phyloP scores from a whole-genome alignment of 2,888 invertebrate species.

The Imbricaverruca yamaguchii region DNA sequence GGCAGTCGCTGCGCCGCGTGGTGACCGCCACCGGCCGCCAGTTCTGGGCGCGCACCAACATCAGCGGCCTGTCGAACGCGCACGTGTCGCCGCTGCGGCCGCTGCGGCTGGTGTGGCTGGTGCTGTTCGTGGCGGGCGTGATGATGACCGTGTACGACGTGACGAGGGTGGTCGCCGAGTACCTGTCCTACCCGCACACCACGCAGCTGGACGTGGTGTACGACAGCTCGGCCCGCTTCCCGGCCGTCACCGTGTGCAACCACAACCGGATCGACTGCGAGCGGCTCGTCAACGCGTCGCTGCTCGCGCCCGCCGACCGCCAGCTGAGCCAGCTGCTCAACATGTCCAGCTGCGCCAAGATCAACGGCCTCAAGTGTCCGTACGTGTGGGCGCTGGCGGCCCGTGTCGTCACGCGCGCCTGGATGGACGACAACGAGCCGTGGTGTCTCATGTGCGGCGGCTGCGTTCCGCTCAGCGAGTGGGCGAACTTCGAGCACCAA shows the following conservation, averaged over 20 bases:
- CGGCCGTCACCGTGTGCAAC: conserved; percentile 28
- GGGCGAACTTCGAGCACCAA: too few species aligned
- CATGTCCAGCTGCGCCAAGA: not conserved
- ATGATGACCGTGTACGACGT: not conserved
- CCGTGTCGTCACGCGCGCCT: not conserved
- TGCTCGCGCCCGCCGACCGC: not conserved
- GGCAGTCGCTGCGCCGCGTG: too few species aligned
- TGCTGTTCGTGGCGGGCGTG: not conserved
- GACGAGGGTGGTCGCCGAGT: not conserved
- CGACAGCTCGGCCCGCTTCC: conserved; percentile 22
- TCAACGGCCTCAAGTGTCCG: not conserved
- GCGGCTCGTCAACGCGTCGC: conserved; percentile 7
- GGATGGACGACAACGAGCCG: not conserved
- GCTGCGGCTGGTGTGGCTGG: not conserved
- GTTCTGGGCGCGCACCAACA: not conserved
- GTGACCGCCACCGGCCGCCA: not conserved
- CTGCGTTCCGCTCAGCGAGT: too few species aligned
- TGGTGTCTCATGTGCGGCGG: not conserved
- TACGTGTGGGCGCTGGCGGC: not conserved
- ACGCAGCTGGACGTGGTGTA: conserved; percentile 21
- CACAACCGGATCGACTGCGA: conserved; percentile 27
- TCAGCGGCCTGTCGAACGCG: conserved; percentile 15
- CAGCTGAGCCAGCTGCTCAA: not conserved
- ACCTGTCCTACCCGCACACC: not conserved
- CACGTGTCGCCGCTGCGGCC: not conserved